A percentile compares a stretch with the other conserved stretches of the same genome.
Conservation (phyloP, 1,140 invertebrate genomes). For the Procambarus clarkii region DNA sequence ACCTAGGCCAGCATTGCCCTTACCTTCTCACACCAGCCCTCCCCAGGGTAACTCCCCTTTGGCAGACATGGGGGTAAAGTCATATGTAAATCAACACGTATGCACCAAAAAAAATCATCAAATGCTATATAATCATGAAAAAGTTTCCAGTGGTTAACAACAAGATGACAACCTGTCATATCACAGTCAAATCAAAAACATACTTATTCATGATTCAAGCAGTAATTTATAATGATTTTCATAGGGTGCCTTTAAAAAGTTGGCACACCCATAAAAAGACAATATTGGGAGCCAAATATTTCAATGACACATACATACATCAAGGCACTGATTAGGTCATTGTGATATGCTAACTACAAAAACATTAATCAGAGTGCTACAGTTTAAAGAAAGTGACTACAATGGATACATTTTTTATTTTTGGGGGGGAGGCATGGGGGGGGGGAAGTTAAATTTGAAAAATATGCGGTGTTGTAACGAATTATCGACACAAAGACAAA, state of each 20-base stretch:
- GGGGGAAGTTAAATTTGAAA: too few species aligned
- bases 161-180: not conserved
- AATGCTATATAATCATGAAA: constrained; percentile 6
- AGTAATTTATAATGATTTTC: not conserved
- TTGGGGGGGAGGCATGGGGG: too few species aligned
- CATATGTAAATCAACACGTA: constrained; percentile 43
- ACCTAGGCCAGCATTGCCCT: constrained; percentile 46
- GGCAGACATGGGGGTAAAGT: constrained; percentile 65
- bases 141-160: not conserved
- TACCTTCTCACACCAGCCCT: constrained; percentile 72
- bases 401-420: not conserved
- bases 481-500: too few species aligned
- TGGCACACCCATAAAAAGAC: constrained; percentile 8
- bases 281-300: not conserved
- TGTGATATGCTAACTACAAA: not conserved
- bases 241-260: constrained; percentile 6
- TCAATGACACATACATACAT: not conserved
- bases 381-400: constrained; percentile 13
- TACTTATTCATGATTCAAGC: not conserved
- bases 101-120: constrained; percentile 29
- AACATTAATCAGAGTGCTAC: not conserved
- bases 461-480: too few species aligned
- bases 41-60: constrained; percentile 69
- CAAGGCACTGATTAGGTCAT: not conserved
- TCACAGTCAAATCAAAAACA: not conserved